A percentile compares a stretch with the other conserved stretches of the same genome.
phyloP scores from a whole-genome alignment of 2,113 vertebrate species.

The Neopipo cinnamomea region DNA sequence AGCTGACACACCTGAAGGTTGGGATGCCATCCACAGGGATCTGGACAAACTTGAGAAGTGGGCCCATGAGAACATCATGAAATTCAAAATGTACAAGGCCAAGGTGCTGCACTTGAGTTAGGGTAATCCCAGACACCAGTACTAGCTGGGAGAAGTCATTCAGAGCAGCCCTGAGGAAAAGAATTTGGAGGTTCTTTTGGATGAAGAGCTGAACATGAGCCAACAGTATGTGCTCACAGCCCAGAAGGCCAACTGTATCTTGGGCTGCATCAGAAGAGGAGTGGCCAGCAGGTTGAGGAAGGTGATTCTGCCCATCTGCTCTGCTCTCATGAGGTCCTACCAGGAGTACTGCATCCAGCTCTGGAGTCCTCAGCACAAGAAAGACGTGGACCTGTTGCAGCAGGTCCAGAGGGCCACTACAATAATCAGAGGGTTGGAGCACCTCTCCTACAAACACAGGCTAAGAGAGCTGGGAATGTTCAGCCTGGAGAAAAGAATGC shows the following conservation, averaged over 20 bases:
- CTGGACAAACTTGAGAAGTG: neutral
- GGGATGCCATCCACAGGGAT: neutral
- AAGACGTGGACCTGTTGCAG: neutral
- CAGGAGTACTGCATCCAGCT: neutral
- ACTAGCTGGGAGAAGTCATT: neutral
- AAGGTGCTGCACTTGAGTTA: neutral
- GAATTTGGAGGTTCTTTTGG: neutral
- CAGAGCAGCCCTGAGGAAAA: neutral
- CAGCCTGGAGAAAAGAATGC: neutral
- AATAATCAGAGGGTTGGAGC: neutral
- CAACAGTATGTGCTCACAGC: rapidly evolving
- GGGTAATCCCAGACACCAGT: rapidly evolving
- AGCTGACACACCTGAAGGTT: neutral
- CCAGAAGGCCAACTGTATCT: neutral
- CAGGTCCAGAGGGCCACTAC: neutral
- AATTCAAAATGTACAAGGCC: neutral
- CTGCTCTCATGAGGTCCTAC: too few species aligned
- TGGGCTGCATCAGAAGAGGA: neutral
- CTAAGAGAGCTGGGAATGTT: neutral
- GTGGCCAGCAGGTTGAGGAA: neutral
- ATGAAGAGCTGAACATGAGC: neutral
- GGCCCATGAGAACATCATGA: neutral
- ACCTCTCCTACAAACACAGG: neutral
- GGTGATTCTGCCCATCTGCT: neutral
- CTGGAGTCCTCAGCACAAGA: neutral